A percentile compares a stretch with the other conserved stretches of the same genome.
Conservation (phyloP, 2,113 vertebrate species). For the Entosphenus tridentatus region DNA sequence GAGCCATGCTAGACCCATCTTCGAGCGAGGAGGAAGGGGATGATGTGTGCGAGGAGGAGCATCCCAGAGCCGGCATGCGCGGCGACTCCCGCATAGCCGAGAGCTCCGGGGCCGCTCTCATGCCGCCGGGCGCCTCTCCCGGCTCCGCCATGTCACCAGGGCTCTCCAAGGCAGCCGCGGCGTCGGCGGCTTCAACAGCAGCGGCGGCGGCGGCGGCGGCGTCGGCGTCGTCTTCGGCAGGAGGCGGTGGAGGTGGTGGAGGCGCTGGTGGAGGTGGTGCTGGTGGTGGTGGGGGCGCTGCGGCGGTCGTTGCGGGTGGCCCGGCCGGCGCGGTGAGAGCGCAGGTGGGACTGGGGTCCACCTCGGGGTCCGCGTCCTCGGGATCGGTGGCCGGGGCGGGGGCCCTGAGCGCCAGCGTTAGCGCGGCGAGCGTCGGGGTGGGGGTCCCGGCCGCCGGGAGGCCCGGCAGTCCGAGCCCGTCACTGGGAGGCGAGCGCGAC, state of each 20-base stretch:
- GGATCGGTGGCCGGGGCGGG: constrained; percentile 12
- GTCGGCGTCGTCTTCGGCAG: not conserved
- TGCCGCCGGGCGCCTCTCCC: too few species aligned
- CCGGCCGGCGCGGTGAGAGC: constrained; percentile 13
- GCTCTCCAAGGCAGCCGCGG: not conserved
- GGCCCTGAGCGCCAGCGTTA: constrained; percentile 15
- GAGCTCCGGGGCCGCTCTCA: too few species aligned
- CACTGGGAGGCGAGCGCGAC: constrained; percentile 30
- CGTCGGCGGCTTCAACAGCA: not conserved
- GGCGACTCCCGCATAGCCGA: too few species aligned
- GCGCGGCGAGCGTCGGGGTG: constrained; percentile 11
- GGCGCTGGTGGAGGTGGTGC: constrained; percentile 31
- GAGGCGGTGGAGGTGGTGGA: constrained; percentile 22
- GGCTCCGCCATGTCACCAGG: too few species aligned
- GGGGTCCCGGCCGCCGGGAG: constrained; percentile 14
- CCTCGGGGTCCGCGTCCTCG: too few species aligned
- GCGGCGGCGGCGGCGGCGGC: not conserved
- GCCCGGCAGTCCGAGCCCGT: constrained; percentile 25
- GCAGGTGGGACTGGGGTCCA: too few species aligned
- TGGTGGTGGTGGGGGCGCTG: constrained; percentile 12
- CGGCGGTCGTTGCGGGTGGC: constrained; percentile 17
- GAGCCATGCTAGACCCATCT: constrained; percentile 65
- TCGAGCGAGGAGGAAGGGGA: constrained; percentile 79
- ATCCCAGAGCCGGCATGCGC: not conserved
- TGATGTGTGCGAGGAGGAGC: constrained; percentile 15